Conservation (phyloP, 2,888 invertebrate species). For the Tipula unca region DNA sequence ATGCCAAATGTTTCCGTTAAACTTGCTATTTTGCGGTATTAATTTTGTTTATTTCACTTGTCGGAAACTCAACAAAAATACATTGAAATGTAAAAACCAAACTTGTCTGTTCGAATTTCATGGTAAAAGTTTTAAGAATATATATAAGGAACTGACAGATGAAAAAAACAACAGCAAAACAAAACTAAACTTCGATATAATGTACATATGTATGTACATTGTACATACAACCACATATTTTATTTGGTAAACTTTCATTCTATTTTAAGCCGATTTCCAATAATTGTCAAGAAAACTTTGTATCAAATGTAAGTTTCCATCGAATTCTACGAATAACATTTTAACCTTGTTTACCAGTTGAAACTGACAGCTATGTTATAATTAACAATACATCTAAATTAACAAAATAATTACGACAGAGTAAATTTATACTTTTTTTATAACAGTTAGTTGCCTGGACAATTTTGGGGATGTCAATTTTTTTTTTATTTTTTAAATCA, state of each 20-base stretch:
- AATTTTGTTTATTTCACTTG: neutral
- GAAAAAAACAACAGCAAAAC: neutral
- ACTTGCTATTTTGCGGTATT: neutral
- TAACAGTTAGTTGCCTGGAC: too few species aligned
- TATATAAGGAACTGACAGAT: neutral
- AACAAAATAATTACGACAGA: neutral
- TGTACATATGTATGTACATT: too few species aligned
- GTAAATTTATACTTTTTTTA: too few species aligned
- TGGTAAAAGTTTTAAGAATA: neutral
- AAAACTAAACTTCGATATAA: neutral
- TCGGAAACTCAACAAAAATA: neutral
- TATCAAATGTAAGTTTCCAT: neutral
- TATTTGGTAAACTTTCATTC: neutral
- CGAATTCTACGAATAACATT: neutral
- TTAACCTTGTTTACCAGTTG: neutral
- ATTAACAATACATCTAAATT: neutral
- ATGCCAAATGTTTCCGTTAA: neutral
- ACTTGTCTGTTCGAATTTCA: neutral
- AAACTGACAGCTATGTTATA: neutral
- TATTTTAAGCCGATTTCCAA: neutral
- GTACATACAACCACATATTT: too few species aligned
- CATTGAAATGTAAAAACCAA: neutral
- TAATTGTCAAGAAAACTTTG: neutral
- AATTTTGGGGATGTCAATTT: too few species aligned
- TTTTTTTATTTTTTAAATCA: too few species aligned